phyloP scores from a whole-genome alignment of 2,888 invertebrate species.

The Sesamia inferens region DNA sequence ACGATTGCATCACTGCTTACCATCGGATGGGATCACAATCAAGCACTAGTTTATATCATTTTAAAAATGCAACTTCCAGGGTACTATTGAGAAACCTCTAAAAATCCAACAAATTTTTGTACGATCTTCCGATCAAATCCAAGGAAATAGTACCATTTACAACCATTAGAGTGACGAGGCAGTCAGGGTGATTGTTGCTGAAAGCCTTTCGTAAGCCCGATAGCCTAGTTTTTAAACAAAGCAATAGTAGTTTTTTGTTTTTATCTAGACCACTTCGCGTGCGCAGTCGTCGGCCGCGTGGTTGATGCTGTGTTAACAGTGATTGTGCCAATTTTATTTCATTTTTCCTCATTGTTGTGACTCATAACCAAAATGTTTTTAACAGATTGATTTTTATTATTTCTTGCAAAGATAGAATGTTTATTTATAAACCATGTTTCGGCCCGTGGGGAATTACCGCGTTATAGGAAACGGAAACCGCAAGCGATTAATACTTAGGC shows the following conservation, averaged over 20 bases:
- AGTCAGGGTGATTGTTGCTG: constrained; percentile 17
- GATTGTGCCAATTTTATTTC: constrained; percentile 8
- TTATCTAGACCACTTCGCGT: constrained; percentile 25
- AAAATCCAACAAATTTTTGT: not conserved
- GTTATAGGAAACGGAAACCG: not conserved
- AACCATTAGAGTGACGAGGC: not conserved
- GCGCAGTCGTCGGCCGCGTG: constrained; percentile 7
- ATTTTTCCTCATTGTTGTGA: constrained; percentile 27
- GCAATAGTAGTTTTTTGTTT: constrained; percentile 28
- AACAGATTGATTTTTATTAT: not conserved
- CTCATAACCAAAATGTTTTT: constrained; percentile 19
- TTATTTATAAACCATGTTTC: not conserved
- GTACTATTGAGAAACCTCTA: not conserved
- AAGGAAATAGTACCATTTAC: not conserved
- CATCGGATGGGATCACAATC: no score
- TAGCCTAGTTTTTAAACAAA: constrained; percentile 42
- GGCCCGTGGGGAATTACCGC: not conserved
- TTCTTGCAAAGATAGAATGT: not conserved
- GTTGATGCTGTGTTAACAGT: constrained; percentile 4
- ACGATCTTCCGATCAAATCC: not conserved
- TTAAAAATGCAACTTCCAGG: not conserved
- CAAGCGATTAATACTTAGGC: constrained; percentile 23
- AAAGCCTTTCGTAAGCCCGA: constrained; percentile 13
- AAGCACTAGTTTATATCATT: no score
- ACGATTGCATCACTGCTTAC: no score